Base-by-base conservation (phyloP, 2,888 invertebrate genomes). In the Achlya flavicornis region DNA sequence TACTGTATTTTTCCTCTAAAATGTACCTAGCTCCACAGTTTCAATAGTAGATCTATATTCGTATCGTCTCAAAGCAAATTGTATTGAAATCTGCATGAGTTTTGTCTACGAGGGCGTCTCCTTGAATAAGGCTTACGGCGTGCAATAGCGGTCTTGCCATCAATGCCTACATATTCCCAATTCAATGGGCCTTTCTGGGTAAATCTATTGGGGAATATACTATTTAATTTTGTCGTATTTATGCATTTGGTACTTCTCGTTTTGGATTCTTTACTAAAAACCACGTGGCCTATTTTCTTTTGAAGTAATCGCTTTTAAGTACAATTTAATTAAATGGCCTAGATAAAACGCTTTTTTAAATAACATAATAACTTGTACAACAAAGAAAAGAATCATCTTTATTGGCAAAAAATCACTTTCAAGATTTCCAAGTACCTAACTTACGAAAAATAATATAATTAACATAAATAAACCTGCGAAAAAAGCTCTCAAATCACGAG, bases 21-120 rank as follows among this genome's bases (percentile, higher is more conserved):
- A 43, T 61, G 26, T 10, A 32, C 53, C 1, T 11, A 71, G 60
- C 69, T 80, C 61, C 70, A 19, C 14, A 72, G 68, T 65, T 11
- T 71, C 58, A 48, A 14, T 32, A 8, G 46, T 53, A 63, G 14
- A 35, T 57, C 33, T 14, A 5, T 53, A 61, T 71, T 58, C 65
- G 68, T 78, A 76, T 76, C 74, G 68, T 70, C 66, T 73, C 73
- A 72, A 75, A 76, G 77, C 71, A 80, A 80, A 83, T 82, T 76
- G 80, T 79, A 80, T 81, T 78, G 78, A 83, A 85, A 82, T 82
- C 78, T 79, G 75, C 71, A 74, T 72, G 76, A 77, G 72, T 77
- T 75, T 64, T 72, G 73, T 77, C 74, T 70, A 71, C 72, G 67
- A 67, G 66, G 63, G 74, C 68, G 75, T 77, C 76, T 74, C 69